Evolutionary conservation across 1,140 invertebrate species (phyloP).

Genomic region (Popillia japonica): DNA sequence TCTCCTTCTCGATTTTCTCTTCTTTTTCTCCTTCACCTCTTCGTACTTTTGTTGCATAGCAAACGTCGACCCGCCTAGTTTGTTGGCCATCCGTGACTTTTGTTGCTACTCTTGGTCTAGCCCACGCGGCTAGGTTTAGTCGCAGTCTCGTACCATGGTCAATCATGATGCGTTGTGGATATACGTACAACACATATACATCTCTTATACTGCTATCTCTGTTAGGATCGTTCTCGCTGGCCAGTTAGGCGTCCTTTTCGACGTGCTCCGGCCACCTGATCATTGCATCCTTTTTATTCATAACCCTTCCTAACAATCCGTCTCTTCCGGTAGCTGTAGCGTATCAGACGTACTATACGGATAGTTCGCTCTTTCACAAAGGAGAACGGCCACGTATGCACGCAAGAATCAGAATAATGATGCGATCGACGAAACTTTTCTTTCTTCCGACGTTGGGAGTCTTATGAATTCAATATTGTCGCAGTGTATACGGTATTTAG

Average conservation of each 20-base stretch:
- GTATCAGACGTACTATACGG: neutral
- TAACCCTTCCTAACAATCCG: conserved; percentile 44
- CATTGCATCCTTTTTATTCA: conserved; percentile 43
- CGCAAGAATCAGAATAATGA: conserved; percentile 30
- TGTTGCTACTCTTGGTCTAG: conserved; percentile 29
- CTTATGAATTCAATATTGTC: neutral
- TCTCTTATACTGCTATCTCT: neutral
- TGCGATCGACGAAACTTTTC: neutral
- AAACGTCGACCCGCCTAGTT: conserved; percentile 14
- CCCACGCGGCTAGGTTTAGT: conserved; percentile 39
- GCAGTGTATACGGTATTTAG: neutral
- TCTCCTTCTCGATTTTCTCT: neutral
- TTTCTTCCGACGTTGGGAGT: neutral
- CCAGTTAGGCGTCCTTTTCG: neutral
- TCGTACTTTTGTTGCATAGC: conserved; percentile 11
- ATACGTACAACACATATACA: too few species aligned
- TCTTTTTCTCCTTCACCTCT: neutral
- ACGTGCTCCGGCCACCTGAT: conserved; percentile 1
- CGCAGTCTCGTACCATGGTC: conserved; percentile 40
- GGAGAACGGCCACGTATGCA: conserved; percentile 13
- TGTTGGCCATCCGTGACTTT: conserved; percentile 33
- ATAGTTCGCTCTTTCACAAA: conserved; percentile 28
- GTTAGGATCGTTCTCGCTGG: neutral
- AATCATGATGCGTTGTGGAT: conserved; percentile 5
- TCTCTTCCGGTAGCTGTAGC: conserved; percentile 41